Evolutionary conservation across 1,140 invertebrate genomes (phyloP).

Genomic region (Tribolium castaneum): DNA sequence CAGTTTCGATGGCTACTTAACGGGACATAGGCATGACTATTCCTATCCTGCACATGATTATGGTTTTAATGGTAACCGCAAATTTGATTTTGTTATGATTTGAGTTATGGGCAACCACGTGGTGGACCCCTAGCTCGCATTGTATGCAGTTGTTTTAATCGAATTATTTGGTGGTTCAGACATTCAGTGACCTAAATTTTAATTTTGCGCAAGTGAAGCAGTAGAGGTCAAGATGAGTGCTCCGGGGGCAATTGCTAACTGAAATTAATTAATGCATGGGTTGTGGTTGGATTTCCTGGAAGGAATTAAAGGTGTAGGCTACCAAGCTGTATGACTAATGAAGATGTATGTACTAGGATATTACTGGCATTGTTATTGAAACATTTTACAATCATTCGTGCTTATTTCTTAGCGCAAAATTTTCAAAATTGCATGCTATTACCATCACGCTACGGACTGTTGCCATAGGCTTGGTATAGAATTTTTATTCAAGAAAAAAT

Average conservation of each 20-base stretch:
- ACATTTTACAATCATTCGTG: background rate
- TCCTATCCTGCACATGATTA: background rate
- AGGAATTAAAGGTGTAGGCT: too few relatives aligned
- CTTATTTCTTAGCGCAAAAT: background rate
- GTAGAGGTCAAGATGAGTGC: too few relatives aligned
- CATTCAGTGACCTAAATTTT: too few relatives aligned
- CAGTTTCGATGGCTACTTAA: constrained; percentile 2
- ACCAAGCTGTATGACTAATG: background rate
- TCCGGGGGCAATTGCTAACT: too few relatives aligned
- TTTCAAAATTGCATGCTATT: background rate
- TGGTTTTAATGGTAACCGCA: background rate
- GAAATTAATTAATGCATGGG: too few relatives aligned
- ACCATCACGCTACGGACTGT: background rate
- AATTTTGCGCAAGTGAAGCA: too few relatives aligned
- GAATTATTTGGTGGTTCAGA: too few relatives aligned
- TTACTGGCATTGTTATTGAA: background rate
- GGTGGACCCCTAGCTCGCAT: too few relatives aligned
- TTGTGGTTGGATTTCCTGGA: too few relatives aligned
- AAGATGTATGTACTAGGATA: background rate
- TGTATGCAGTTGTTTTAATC: too few relatives aligned
- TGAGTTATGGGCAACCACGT: too few relatives aligned
- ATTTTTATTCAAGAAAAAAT: background rate
- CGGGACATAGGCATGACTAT: background rate
- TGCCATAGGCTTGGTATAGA: too few relatives aligned
- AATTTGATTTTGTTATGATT: background rate